Evolutionary conservation across 2,888 invertebrate species (phyloP).

Genomic region (Eupithecia insigniata): DNA sequence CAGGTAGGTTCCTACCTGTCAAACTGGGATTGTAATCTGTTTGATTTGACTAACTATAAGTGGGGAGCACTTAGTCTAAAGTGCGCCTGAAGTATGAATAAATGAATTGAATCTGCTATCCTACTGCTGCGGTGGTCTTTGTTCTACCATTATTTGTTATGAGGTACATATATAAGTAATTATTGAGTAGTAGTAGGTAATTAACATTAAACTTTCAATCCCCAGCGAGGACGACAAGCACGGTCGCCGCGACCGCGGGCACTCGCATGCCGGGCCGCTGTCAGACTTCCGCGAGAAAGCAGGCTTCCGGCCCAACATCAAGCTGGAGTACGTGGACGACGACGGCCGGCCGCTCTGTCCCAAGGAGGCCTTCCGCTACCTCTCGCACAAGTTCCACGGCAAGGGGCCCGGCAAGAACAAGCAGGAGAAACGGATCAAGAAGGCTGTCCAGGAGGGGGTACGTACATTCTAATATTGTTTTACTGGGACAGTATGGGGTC

Average conservation of each 20-base stretch:
- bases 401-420: slow-evolving; percentile 99
- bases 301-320: slow-evolving; percentile 95
- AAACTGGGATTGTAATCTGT: too few species aligned
- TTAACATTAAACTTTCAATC: too few species aligned
- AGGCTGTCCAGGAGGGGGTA: slow-evolving; percentile 95
- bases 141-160: too few species aligned
- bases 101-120: too few species aligned
- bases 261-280: slow-evolving; percentile 87
- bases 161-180: too few species aligned
- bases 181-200: too few species aligned
- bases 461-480: slow-evolving; percentile 54
- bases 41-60: too few species aligned
- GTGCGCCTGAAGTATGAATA: too few species aligned
- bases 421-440: slow-evolving; percentile 97
- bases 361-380: slow-evolving; percentile 98
- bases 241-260: slow-evolving; percentile 74
- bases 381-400: slow-evolving; percentile 99
- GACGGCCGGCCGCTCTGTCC: slow-evolving; percentile 95
- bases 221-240: slow-evolving; percentile 90
- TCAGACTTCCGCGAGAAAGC: slow-evolving; percentile 96
- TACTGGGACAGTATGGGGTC: too few species aligned
- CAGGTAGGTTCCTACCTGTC: too few species aligned
- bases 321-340: slow-evolving; percentile 98
- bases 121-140: too few species aligned
- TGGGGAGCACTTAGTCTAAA: too few species aligned